These are phyloP conservation scores for Drosophila subquinaria DNA, from an alignment of 2,888 invertebrate species.

Conservation along the genomic window DNA sequence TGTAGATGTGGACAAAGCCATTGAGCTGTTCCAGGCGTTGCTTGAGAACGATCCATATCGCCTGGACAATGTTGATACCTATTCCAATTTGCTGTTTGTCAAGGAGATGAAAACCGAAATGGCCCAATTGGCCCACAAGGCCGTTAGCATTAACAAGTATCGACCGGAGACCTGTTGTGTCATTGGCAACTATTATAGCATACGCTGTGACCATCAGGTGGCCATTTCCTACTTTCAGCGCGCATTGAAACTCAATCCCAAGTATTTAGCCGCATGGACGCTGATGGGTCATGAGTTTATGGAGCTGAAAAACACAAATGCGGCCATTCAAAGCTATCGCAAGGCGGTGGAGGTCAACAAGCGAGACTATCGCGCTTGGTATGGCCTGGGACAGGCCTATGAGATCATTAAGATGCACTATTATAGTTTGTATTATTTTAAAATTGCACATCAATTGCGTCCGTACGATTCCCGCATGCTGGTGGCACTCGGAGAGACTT, in stretches of 20 bases:
- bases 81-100: slow-evolving; percentile 97
- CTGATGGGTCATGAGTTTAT: slow-evolving; percentile 99
- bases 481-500: slow-evolving; percentile 97
- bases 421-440: slow-evolving; percentile 98
- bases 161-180: slow-evolving; percentile 99
- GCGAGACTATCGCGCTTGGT: slow-evolving; percentile 98
- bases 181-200: slow-evolving; percentile 98
- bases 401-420: slow-evolving; percentile 98
- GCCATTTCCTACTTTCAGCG: slow-evolving; percentile 99
- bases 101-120: slow-evolving; percentile 96
- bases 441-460: slow-evolving; percentile 94
- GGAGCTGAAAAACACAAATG: slow-evolving; percentile 99
- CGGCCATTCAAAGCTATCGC: slow-evolving; percentile 99
- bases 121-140: slow-evolving; percentile 96
- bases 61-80: slow-evolving; percentile 97
- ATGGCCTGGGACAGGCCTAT: slow-evolving; percentile 99
- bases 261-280: slow-evolving; percentile 98
- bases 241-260: slow-evolving; percentile 96
- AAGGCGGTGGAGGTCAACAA: slow-evolving; percentile 98
- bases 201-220: slow-evolving; percentile 97
- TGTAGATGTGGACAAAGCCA: slow-evolving; percentile 94
- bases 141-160: slow-evolving; percentile 97
- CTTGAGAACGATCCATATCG: slow-evolving; percentile 96
- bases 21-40: slow-evolving; percentile 93
- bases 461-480: slow-evolving; percentile 99